Evolutionary conservation across 1,140 invertebrate genomes (phyloP).

Genomic region (Plutomurus gul): DNA sequence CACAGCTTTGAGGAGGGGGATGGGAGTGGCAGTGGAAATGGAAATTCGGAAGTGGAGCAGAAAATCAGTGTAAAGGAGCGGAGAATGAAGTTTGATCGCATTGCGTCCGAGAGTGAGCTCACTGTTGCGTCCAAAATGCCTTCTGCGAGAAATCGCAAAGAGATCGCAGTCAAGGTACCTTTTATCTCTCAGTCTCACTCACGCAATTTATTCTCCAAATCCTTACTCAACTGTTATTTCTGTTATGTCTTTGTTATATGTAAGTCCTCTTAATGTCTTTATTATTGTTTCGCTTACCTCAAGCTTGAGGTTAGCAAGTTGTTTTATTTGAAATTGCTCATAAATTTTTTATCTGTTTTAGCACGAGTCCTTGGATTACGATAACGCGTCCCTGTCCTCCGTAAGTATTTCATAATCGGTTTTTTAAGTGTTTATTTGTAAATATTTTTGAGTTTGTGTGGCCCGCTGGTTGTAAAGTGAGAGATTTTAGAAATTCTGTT

Average conservation of each 20-base stretch:
- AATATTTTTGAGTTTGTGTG: constrained; percentile 24
- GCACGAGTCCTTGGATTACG: constrained; percentile 71
- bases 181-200: neutral
- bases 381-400: constrained; percentile 70
- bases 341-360: too few relatives aligned
- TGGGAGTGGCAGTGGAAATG: constrained; percentile 45
- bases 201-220: neutral
- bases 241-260: neutral
- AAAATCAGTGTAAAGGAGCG: constrained; percentile 86
- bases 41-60: constrained; percentile 57
- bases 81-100: constrained; percentile 87
- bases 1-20: constrained; percentile 7
- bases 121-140: constrained; percentile 58
- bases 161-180: constrained; percentile 64
- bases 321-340: too few relatives aligned
- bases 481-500: too few relatives aligned
- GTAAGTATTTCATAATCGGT: constrained; percentile 57
- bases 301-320: too few relatives aligned
- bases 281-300: neutral
- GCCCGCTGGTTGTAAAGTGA: too few relatives aligned
- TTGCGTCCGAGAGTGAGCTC: constrained; percentile 79
- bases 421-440: neutral
- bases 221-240: neutral
- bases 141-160: constrained; percentile 65
- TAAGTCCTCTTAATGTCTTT: neutral